Evolutionary conservation across 2,797 vertebrate genomes (phyloP), one percentile per base, ranked within the genome.

Genomic region (Poecile montanus): DNA sequence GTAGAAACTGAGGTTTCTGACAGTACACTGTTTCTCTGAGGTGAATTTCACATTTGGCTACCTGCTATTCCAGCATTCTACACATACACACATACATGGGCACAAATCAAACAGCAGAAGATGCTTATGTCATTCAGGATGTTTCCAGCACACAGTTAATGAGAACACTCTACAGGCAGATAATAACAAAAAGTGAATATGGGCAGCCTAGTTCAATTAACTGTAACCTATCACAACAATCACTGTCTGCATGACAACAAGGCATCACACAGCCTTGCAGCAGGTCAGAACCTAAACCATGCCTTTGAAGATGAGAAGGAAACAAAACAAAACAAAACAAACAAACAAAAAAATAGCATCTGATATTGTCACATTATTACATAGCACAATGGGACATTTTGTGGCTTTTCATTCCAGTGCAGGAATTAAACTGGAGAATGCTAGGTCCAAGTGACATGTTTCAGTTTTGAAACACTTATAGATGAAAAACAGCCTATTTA

Each of bases 91-190:
- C 10, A 30, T 11, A 60, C 20, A 29, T 6, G 84, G 54, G 44
- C 54, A 93, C 65, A 94, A 95, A 96, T 93, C 84, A 95, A 91
- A 94, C n/a, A 84, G 30, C 68, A 85, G 76, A 94, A 95, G 83
- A 81, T 82, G 25, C n/a, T 93, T 95, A 74, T 96, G 96, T 95
- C 84, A 92, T 53, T 93, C 73, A 91, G 58, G 66, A 89, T 95
- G 44, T 94, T 97, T 95, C 50, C 74, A 94, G 84, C 8, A 10
- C 40, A 32, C 58, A 92, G 76, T 36, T 93, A 96, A 96, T 77
- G 73, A 97, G 96, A 96, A 96, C 44, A 94, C n/a, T 89, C 84
- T 96, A 89, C 40, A 58, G 75, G 76, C 54, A 62, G 61, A 82
- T 94, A 96, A 96, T 90, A 91, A 90, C 60, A 51, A 86, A 73